These are phyloP conservation scores for Drosophila multiciliata DNA, from an alignment of 2,888 invertebrate genomes.

Conservation along the genomic window DNA sequence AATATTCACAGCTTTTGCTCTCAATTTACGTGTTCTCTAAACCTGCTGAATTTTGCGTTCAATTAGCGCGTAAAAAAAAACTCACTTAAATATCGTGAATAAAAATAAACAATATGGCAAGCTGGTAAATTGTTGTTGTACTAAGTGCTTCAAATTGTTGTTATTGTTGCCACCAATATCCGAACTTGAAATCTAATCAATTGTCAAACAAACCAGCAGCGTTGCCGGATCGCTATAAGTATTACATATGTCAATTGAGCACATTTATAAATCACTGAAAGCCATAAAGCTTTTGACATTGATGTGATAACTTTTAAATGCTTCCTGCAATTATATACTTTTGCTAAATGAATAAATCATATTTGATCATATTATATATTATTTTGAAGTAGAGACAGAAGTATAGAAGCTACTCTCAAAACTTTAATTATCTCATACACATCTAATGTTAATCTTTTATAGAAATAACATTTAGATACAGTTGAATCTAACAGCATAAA, in stretches of 20 bases:
- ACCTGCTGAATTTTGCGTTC: slow-evolving; percentile 44
- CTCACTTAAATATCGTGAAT: slow-evolving; percentile 16
- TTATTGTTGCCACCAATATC: slow-evolving; percentile 35
- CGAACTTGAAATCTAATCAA: slow-evolving; percentile 66
- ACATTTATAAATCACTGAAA: background rate
- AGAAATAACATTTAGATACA: background rate
- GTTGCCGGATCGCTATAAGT: slow-evolving; percentile 12
- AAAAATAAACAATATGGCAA: slow-evolving; percentile 29
- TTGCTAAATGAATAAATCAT: background rate
- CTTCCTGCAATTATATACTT: background rate
- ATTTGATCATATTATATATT: background rate
- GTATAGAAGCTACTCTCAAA: background rate
- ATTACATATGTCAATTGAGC: background rate
- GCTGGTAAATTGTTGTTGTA: slow-evolving; percentile 35
- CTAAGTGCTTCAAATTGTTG: slow-evolving; percentile 23
- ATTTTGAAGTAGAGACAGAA: background rate
- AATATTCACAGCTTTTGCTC: slow-evolving; percentile 15
- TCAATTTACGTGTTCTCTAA: slow-evolving; percentile 27
- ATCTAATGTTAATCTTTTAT: background rate
- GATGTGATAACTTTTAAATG: background rate
- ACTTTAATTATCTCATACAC: background rate
- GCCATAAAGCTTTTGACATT: background rate
- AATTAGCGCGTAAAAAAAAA: slow-evolving; percentile 65
- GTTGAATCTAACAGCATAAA: background rate
- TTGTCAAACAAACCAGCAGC: slow-evolving; percentile 16